A percentile compares a stretch with the other conserved stretches of the same genome.
Conservation (phyloP, 2,113 vertebrate genomes). For the Empidonax alnorum region DNA sequence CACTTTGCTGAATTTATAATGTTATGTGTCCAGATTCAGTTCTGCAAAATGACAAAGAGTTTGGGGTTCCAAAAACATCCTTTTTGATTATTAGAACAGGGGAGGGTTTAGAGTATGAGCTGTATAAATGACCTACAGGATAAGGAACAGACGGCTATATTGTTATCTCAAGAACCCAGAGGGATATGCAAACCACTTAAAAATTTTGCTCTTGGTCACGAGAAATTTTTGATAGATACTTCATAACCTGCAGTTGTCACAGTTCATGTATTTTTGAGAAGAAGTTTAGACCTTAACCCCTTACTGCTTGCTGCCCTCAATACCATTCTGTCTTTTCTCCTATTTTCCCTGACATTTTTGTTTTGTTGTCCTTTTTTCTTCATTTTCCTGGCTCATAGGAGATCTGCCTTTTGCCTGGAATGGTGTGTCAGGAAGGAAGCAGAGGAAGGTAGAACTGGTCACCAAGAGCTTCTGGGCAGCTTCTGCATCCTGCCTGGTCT, state of each 20-base stretch:
- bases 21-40: not conserved
- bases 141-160: not conserved
- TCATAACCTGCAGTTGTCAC: not conserved
- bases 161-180: not conserved
- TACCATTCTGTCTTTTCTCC: not conserved
- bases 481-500: not conserved
- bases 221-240: not conserved
- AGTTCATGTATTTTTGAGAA: not conserved
- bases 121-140: not conserved
- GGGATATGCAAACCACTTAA: not conserved
- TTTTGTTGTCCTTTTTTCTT: not conserved
- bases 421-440: not conserved
- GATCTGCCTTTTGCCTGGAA: not conserved
- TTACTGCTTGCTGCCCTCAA: not conserved
- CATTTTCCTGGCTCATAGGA: not conserved
- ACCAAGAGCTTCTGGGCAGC: not conserved
- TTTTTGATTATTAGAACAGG: not conserved
- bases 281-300: not conserved
- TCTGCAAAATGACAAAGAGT: not conserved
- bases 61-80: not conserved
- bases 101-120: not conserved
- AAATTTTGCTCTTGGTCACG: not conserved
- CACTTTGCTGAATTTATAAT: slow-evolving; percentile 1
- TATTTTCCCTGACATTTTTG: not conserved
- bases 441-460: not conserved